These are phyloP conservation scores for Phainopepla nitens DNA, from an alignment of 2,113 vertebrate species.

Conservation along the genomic window DNA sequence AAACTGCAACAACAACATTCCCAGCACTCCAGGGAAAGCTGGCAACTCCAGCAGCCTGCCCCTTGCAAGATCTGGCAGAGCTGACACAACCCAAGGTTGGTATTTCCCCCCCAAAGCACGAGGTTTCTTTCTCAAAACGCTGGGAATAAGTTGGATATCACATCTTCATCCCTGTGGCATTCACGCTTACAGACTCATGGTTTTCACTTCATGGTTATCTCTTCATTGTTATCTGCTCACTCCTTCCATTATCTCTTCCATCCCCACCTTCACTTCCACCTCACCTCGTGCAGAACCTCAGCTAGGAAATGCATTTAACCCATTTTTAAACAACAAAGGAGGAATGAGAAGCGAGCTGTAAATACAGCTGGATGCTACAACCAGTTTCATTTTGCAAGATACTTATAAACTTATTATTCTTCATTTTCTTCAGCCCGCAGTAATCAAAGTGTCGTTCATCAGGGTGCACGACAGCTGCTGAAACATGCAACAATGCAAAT, in stretches of 20 bases:
- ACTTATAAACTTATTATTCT: not conserved
- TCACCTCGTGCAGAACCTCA: not conserved
- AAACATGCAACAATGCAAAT: not conserved
- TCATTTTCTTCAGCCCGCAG: not conserved
- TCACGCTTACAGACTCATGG: fast-evolving
- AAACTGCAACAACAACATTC: conserved; percentile 72
- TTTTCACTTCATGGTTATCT: not conserved
- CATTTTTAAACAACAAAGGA: not conserved
- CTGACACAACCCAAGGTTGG: not conserved
- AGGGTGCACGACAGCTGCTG: not conserved
- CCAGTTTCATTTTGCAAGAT: not conserved
- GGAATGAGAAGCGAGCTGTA: not conserved
- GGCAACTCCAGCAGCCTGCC: not conserved
- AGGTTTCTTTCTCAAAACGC: too few species aligned
- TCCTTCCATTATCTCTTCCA: not conserved
- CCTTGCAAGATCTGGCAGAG: not conserved
- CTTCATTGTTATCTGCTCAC: not conserved
- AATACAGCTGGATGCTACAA: not conserved
- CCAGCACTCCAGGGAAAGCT: fast-evolving
- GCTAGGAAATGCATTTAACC: not conserved
- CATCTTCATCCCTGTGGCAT: not conserved
- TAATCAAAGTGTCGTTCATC: not conserved
- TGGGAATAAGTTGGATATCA: not conserved
- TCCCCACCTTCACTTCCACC: not conserved
- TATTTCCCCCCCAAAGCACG: not conserved